Percentiles rank a stretch among this genome's conserved stretches.
Evolutionary conservation across 1,140 invertebrate genomes (phyloP).

Genomic region (Atta texana): DNA sequence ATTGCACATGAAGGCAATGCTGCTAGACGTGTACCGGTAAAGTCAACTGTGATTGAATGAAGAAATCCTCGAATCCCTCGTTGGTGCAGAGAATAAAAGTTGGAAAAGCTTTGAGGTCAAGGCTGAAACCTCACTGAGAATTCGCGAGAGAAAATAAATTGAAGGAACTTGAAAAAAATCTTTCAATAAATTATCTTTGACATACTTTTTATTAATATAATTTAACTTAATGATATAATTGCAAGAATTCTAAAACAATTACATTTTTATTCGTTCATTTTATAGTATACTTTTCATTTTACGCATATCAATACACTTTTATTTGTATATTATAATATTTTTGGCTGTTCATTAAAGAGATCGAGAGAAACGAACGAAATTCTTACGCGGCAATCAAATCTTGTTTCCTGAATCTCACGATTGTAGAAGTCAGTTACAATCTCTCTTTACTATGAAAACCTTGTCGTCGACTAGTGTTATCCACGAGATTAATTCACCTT

Average conservation of each 20-base stretch:
- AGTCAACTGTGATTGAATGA: slow-evolving; percentile 42
- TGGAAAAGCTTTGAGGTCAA: slow-evolving; percentile 47
- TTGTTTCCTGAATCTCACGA: slow-evolving; percentile 12
- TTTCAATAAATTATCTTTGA: not conserved
- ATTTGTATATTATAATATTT: not conserved
- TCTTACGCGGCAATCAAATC: not conserved
- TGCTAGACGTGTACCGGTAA: slow-evolving; percentile 17
- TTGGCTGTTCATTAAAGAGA: not conserved
- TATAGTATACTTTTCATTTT: not conserved
- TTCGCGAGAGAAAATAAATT: slow-evolving; percentile 8
- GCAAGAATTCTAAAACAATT: not conserved
- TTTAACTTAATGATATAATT: not conserved
- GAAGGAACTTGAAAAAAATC: not conserved
- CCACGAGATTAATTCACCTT: slow-evolving; percentile 30
- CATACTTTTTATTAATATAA: not conserved
- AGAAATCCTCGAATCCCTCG: slow-evolving; percentile 18
- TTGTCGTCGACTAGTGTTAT: slow-evolving; percentile 24
- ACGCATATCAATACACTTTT: not conserved
- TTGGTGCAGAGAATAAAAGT: slow-evolving; percentile 23
- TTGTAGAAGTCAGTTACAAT: slow-evolving; percentile 19
- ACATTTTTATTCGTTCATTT: not conserved
- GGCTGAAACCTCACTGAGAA: not conserved
- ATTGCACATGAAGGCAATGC: not conserved
- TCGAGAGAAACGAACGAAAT: not conserved
- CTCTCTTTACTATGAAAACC: not conserved